These are phyloP conservation scores for Ceratosolen fusciceps DNA, from an alignment of 1,140 invertebrate genomes.

Conservation along the genomic window DNA sequence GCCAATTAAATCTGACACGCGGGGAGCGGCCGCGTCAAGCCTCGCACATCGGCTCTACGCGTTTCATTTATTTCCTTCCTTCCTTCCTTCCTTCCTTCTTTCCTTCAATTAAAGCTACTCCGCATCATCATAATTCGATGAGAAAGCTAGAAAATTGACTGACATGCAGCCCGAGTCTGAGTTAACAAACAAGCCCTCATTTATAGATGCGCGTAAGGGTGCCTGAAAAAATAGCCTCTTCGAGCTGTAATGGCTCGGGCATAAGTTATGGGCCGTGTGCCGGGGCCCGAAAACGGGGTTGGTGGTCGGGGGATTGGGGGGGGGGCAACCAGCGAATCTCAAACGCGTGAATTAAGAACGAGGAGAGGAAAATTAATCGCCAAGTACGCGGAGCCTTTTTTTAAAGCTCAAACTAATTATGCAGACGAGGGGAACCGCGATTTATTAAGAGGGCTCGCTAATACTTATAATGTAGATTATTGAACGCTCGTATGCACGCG, in stretches of 20 bases:
- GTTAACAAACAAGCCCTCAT: neutral
- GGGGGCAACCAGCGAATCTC: neutral
- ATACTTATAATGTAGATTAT: neutral
- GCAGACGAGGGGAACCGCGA: neutral
- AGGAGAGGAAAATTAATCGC: neutral
- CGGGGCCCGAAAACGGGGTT: neutral
- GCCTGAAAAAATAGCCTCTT: neutral
- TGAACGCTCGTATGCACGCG: neutral
- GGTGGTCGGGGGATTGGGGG: neutral
- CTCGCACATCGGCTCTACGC: neutral
- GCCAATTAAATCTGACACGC: neutral
- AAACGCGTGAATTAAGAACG: neutral
- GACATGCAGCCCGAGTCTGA: neutral
- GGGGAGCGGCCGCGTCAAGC: neutral
- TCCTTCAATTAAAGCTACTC: neutral
- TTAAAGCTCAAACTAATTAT: neutral
- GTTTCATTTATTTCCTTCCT: neutral
- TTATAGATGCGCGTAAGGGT: neutral
- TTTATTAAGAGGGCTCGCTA: neutral
- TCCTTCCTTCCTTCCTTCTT: no score
- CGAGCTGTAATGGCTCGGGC: neutral
- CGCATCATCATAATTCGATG: neutral
- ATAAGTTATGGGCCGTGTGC: neutral
- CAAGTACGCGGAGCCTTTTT: neutral
- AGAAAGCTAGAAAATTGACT: neutral